Conservation (phyloP, 2,888 invertebrate genomes). For the Panzeria rudis region DNA sequence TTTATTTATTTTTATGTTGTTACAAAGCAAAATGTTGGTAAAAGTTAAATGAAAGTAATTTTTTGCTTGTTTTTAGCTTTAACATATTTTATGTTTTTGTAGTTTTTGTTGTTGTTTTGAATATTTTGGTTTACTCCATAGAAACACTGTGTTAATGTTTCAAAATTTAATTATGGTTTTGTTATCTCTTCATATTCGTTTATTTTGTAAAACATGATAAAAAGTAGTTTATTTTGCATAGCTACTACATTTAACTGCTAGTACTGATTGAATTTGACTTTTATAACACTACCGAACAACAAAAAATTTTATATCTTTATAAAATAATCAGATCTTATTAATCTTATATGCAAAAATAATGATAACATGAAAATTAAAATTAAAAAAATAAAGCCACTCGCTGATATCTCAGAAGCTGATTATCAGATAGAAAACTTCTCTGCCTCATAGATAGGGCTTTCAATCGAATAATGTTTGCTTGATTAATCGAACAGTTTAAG, state of each 20-base stretch:
- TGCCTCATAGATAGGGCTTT: too few species aligned
- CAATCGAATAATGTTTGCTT: too few species aligned
- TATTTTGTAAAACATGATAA: neutral
- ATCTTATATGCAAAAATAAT: too few species aligned
- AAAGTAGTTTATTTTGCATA: neutral
- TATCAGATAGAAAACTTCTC: too few species aligned
- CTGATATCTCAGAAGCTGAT: too few species aligned
- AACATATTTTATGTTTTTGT: conserved; percentile 5
- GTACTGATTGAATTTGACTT: neutral
- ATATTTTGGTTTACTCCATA: neutral
- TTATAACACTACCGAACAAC: too few species aligned
- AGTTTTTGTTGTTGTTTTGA: neutral
- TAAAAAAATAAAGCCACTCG: too few species aligned
- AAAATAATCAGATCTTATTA: too few species aligned
- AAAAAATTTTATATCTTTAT: too few species aligned
- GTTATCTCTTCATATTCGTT: neutral
- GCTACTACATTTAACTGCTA: neutral
- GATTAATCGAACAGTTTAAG: too few species aligned
- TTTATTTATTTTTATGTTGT: neutral
- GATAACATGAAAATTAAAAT: too few species aligned
- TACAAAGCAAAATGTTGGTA: neutral
- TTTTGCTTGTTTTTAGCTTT: conserved; percentile 30
- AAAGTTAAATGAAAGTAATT: conserved; percentile 49
- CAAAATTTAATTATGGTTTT: conserved; percentile 25
- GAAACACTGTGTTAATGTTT: neutral